phyloP scores from a whole-genome alignment of 2,888 invertebrate genomes.

The Baccha elongata region DNA sequence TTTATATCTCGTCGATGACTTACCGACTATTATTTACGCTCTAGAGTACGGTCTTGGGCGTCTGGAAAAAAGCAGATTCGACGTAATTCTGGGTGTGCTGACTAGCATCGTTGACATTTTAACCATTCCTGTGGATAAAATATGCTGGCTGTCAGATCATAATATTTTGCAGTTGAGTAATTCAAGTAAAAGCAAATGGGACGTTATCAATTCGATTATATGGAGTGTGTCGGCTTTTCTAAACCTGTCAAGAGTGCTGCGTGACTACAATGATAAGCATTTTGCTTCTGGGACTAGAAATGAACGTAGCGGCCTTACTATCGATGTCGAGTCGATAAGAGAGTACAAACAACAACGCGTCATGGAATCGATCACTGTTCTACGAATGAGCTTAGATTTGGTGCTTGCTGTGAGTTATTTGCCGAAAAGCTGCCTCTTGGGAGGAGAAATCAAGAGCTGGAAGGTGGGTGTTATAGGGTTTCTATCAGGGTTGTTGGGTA shows the following conservation, averaged over 20 bases:
- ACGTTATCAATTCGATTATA: constrained; percentile 87
- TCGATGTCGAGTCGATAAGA: background rate
- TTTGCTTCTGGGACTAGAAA: constrained; percentile 10
- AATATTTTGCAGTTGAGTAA: constrained; percentile 86
- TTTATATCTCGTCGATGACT: constrained; percentile 91
- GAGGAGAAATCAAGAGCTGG: constrained; percentile 87
- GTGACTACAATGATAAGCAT: constrained; percentile 62
- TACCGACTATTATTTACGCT: constrained; percentile 90
- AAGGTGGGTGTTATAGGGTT: constrained; percentile 91
- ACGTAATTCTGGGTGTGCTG: constrained; percentile 87
- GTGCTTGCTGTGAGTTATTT: constrained; percentile 92
- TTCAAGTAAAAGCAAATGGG: constrained; percentile 85
- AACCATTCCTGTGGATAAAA: constrained; percentile 92
- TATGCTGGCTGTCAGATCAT: constrained; percentile 91
- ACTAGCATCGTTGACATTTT: constrained; percentile 90
- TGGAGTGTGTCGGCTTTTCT: constrained; percentile 91
- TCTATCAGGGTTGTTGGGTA: constrained; percentile 88
- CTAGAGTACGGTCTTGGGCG: constrained; percentile 89
- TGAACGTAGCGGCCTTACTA: background rate
- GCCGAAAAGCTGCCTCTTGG: constrained; percentile 91
- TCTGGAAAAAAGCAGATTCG: constrained; percentile 83
- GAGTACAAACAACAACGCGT: constrained; percentile 51
- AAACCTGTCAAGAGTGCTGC: constrained; percentile 87
- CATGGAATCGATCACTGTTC: constrained; percentile 84
- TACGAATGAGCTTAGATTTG: constrained; percentile 87